These are phyloP conservation scores for Stegodyphus mimosarum DNA, from an alignment of 1,140 invertebrate species.

Conservation along the genomic window DNA sequence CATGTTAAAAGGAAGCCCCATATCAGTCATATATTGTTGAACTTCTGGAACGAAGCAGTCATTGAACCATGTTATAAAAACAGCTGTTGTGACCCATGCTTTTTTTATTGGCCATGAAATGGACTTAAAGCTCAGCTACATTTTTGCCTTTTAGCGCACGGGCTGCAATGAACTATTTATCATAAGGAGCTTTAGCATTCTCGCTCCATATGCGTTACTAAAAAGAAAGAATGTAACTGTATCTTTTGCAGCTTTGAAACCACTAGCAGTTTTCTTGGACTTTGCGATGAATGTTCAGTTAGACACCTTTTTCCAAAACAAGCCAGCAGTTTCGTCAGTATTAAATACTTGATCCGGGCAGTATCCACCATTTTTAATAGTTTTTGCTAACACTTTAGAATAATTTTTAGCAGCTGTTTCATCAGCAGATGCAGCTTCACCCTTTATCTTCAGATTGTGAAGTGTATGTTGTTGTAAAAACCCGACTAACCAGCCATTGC, in stretches of 20 bases:
- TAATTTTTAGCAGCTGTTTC: conserved; percentile 33
- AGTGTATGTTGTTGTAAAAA: conserved; percentile 27
- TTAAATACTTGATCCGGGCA: conserved; percentile 68
- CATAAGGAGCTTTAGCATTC: conserved; percentile 68
- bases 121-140: conserved; percentile 67
- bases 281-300: conserved; percentile 63
- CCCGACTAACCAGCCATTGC: conserved; percentile 15
- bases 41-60: conserved; percentile 26
- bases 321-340: conserved; percentile 67
- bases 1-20: conserved; percentile 36
- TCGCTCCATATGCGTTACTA: conserved; percentile 68
- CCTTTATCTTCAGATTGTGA: conserved; percentile 47
- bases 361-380: conserved; percentile 67
- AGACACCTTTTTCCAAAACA: conserved; percentile 67
- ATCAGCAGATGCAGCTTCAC: conserved; percentile 46
- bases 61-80: conserved; percentile 67
- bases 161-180: conserved; percentile 67
- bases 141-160: conserved; percentile 67
- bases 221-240: conserved; percentile 68
- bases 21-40: conserved; percentile 33
- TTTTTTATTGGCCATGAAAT: conserved; percentile 68
- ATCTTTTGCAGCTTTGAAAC: conserved; percentile 70
- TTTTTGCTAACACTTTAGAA: conserved; percentile 64
- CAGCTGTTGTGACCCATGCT: conserved; percentile 67
- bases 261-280: conserved; percentile 67